phyloP scores from a whole-genome alignment of 2,113 vertebrate species.

The Dendropsophus ebraccatus region DNA sequence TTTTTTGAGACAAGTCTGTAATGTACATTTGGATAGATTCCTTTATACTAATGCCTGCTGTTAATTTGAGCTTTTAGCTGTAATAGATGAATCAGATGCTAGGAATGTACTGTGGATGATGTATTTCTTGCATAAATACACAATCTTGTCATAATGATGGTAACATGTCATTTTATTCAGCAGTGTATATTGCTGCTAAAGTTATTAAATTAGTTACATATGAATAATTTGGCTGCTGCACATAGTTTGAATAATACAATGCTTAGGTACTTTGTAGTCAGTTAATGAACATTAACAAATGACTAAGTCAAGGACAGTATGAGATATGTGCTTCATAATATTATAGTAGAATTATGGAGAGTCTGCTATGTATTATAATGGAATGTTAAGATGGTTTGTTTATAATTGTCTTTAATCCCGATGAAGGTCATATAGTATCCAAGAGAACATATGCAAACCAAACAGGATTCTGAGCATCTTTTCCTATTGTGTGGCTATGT shows the following conservation, averaged over 20 bases:
- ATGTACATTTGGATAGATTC: conserved; percentile 22
- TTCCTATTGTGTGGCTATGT: neutral
- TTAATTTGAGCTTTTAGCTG: conserved; percentile 29
- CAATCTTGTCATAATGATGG: conserved; percentile 13
- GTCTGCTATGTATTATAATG: conserved; percentile 6
- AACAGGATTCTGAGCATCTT: neutral
- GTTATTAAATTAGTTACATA: neutral
- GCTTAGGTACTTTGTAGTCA: neutral
- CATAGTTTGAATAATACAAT: neutral
- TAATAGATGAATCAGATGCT: conserved; percentile 36
- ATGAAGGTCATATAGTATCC: neutral
- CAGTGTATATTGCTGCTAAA: neutral
- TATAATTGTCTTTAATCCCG: conserved; percentile 14
- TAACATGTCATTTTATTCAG: conserved; percentile 37
- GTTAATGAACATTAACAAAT: neutral
- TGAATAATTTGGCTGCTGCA: neutral
- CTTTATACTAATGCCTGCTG: conserved; percentile 2
- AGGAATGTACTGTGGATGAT: conserved; percentile 26
- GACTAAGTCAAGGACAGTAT: neutral
- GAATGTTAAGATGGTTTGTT: neutral
- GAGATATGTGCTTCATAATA: neutral
- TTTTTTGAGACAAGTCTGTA: neutral
- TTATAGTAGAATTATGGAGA: neutral
- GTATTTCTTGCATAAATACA: conserved; percentile 44
- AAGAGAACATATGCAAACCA: conserved; percentile 12